Evolutionary conservation across 2,888 invertebrate species (phyloP), one percentile per base, ranked within the genome.

Genomic region (Tortricodes alternella): DNA sequence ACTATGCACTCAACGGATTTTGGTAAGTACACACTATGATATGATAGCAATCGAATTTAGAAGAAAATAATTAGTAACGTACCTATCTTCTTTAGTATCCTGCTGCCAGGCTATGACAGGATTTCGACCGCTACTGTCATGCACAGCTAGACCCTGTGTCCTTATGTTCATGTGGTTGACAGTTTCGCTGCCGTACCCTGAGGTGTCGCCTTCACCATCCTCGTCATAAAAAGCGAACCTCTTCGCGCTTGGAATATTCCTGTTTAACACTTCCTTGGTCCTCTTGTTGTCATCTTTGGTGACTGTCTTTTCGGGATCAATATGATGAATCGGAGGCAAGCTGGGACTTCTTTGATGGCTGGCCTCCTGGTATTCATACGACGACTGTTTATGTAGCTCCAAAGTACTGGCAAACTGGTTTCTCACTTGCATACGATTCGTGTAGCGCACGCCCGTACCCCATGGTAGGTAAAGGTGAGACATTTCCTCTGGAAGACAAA

Each of bases 161-260:
- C 76, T 78, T 34, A 64, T 63, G 49, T 82, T 83, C 76, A 82
- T 91, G 58, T 92, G 92, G 72, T 93, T 92, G 8, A 92, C 83
- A 43, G 94, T 95, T 75, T 96, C 96, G 76, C 96, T 96, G 44
- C 95, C 95, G 82, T 96, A 96, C 29, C 96, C 96, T 23, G 96
- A 96, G 51, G 96, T 96, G 72, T 96, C 96, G 29, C 94, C 94
- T 72, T 94, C 95, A 49, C 91, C 92, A 64, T 91, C 89, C 69
- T 89, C 89, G 68, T 89, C 89, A 64, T 86, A 91, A 67, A 90
- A 88, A n/a, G 87, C 72, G 61, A 87, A 89, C 62, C 89, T 75
- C 53, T 91, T 86, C 13, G 87, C 83, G 49, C 85, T 85, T n/a
- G 84, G 83, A 62, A 85, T 76, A 60, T 89, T 87, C 39, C 87